Base-by-base conservation (phyloP, 37 sponge, comb jelly and placozoan species). In the Halichondria panicea region DNA sequence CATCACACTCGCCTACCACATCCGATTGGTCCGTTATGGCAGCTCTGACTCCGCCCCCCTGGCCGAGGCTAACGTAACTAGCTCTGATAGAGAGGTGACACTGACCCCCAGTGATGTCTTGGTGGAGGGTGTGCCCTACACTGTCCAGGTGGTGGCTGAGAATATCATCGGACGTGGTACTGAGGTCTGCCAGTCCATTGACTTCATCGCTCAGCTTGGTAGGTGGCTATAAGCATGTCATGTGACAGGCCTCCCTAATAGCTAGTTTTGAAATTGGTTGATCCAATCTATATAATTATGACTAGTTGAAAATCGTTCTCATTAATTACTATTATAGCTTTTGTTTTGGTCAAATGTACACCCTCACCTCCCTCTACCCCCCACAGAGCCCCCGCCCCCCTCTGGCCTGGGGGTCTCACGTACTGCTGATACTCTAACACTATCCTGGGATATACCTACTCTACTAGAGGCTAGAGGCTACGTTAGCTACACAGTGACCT, bases 101-200 rank as follows among this genome's bases (percentile, higher is more conserved):
- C 60, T 24, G 60, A 7, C 13, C n/a, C n/a, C 60, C 13, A 25
- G 27, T 24, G 36, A 63, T 28, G 36, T 28, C 33, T 4, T 37
- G 70, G 80, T 3, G 25, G 61, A 3, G 30, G 80, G 80, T 60
- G 60, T 69, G 4, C 80, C 80, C 11, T 79, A 79, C 48, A 60
- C 41, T 56, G 80, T 69, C 36, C 15, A 21, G 1, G 46, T 79
- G 24, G 33, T 59, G 18, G 80, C 70, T 4, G 31, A 41, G 46
- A 79, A 79, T 44, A 11, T 42, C 1, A 32, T 25, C n/a, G 70
- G 48, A 4, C 2, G 9, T 33, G 59, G 80, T 0, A 8, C 37
- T 7, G 38, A 27, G 40, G 46, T 22, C 6, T 68, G 70, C 18
- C 40, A 61, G 19, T 0, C 44, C 1, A 42, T 33, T 19, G 68